Percentiles rank a stretch among this genome's conserved stretches.
Evolutionary conservation across 2,888 invertebrate species (phyloP).

Genomic region (Campoletis raptor): DNA sequence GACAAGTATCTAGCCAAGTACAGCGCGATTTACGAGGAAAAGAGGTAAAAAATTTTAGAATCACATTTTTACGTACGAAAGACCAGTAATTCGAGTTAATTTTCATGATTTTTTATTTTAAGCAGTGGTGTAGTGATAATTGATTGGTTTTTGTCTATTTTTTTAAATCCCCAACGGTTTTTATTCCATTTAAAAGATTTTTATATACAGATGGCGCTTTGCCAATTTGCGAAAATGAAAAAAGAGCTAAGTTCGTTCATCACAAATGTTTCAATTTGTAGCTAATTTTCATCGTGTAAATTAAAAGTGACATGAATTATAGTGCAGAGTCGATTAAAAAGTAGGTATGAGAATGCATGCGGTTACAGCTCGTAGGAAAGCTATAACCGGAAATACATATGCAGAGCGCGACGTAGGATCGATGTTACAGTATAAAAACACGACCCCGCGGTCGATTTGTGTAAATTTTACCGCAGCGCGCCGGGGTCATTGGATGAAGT

Average conservation of each 20-base stretch:
- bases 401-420: conserved; percentile 39
- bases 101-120: neutral
- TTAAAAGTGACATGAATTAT: neutral
- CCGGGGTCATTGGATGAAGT: conserved; percentile 48
- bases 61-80: neutral
- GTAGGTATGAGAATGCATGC: neutral
- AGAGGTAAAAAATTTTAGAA: conserved; percentile 86
- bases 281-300: neutral
- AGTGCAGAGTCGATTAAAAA: neutral
- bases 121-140: neutral
- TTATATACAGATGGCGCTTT: neutral
- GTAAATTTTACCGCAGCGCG: conserved; percentile 63
- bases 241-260: neutral
- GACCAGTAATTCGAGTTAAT: neutral
- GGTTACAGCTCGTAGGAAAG: neutral
- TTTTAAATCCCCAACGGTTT: neutral
- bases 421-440: conserved; percentile 45
- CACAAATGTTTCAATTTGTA: neutral
- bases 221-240: neutral
- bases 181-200: neutral
- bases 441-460: conserved; percentile 54
- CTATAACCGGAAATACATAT: conserved; percentile 24
- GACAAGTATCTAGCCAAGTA: conserved; percentile 92
- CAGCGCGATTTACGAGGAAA: conserved; percentile 91
- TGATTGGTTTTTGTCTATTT: neutral